Evolutionary conservation across 2,888 invertebrate species (phyloP).

Genomic region (Eristalinus aeneus): DNA sequence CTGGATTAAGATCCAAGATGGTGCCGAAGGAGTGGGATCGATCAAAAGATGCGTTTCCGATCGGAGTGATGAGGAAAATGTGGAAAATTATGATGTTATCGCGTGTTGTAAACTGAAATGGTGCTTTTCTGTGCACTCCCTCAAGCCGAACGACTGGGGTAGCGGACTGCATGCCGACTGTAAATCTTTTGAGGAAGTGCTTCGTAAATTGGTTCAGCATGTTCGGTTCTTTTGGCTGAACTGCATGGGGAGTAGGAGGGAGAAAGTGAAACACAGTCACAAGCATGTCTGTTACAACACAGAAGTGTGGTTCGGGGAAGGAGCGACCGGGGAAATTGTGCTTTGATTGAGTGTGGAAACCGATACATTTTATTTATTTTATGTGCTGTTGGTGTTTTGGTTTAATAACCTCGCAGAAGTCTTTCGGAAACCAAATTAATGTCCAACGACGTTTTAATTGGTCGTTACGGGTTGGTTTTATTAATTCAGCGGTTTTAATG

Average conservation of each 20-base stretch:
- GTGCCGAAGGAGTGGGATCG: not conserved
- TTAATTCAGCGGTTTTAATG: not conserved
- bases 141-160: not conserved
- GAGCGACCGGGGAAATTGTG: not conserved
- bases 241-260: not conserved
- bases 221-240: slow-evolving; percentile 20
- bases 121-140: slow-evolving; percentile 5
- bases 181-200: slow-evolving; percentile 13
- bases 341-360: not conserved
- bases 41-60: slow-evolving; percentile 61
- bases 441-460: not conserved
- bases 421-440: not conserved
- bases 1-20: slow-evolving; percentile 27
- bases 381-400: not conserved
- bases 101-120: not conserved
- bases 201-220: slow-evolving; percentile 26
- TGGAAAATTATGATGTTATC: slow-evolving; percentile 64
- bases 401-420: not conserved
- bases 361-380: not conserved
- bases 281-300: too few relatives aligned
- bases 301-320: not conserved
- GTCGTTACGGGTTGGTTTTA: not conserved
- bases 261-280: too few relatives aligned
- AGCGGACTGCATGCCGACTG: slow-evolving; percentile 19
- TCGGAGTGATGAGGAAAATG: slow-evolving; percentile 41